These are phyloP conservation scores for Scaeva pyrastri DNA, from an alignment of 2,888 invertebrate species.

Conservation along the genomic window DNA sequence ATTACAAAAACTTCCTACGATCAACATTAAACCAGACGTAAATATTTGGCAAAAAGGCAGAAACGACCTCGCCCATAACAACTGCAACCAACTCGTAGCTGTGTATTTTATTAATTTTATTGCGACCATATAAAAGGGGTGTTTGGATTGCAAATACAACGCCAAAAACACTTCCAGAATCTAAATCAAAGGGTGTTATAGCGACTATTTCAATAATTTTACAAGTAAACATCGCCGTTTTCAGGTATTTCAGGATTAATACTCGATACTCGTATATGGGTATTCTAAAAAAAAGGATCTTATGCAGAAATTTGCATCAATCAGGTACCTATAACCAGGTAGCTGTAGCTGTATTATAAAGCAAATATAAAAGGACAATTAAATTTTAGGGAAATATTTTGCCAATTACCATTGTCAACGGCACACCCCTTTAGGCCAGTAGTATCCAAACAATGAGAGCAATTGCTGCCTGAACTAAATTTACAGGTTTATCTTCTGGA, in stretches of 20 bases:
- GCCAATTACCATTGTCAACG: conserved; percentile 65
- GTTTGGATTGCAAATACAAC: conserved; percentile 55
- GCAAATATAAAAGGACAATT: not conserved
- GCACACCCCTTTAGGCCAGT: conserved; percentile 71
- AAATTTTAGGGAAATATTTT: conserved; percentile 5
- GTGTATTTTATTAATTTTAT: conserved; percentile 49
- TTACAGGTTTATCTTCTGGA: conserved; percentile 41
- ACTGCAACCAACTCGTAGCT: not conserved
- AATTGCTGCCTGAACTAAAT: conserved; percentile 56
- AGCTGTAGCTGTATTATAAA: not conserved
- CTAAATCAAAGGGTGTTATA: conserved; percentile 71
- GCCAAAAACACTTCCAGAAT: conserved; percentile 7
- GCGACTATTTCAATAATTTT: conserved; percentile 68
- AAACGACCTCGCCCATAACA: conserved; percentile 48
- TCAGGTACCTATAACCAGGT: conserved; percentile 19
- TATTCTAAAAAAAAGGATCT: conserved; percentile 8
- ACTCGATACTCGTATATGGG: no score
- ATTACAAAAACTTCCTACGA: conserved; percentile 30
- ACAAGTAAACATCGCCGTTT: conserved; percentile 53
- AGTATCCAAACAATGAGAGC: conserved; percentile 61
- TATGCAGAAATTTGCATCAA: conserved; percentile 57
- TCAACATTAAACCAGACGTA: not conserved
- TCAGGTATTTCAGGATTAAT: conserved; percentile 35
- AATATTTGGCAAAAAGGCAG: conserved; percentile 56
- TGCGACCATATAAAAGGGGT: conserved; percentile 74